These are phyloP conservation scores for Drepana falcataria DNA, from an alignment of 2,888 invertebrate genomes.

Conservation along the genomic window DNA sequence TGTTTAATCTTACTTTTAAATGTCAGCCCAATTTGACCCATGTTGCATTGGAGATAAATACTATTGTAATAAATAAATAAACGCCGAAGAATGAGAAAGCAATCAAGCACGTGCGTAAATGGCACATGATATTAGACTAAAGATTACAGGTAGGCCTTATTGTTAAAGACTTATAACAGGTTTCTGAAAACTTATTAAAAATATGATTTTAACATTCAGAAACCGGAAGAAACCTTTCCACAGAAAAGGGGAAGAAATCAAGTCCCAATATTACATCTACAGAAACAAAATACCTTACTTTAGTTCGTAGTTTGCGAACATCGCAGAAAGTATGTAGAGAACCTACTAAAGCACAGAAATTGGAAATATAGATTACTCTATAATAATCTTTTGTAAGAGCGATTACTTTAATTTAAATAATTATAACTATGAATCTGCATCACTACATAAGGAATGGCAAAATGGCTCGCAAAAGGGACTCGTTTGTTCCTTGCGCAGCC, in stretches of 20 bases:
- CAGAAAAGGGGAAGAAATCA: neutral
- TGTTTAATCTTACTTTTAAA: constrained; percentile 4
- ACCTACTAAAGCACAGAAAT: neutral
- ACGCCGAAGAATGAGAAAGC: constrained; percentile 40
- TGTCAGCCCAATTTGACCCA: neutral
- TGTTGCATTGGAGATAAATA: neutral
- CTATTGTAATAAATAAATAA: constrained; percentile 52
- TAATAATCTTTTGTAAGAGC: neutral
- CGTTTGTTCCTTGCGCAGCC: neutral
- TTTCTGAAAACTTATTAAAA: constrained; percentile 2
- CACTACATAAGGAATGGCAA: too few relatives aligned
- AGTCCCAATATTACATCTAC: neutral
- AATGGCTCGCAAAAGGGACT: constrained; percentile 13
- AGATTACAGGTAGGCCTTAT: constrained; percentile 26
- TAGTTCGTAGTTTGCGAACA: neutral
- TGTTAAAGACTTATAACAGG: constrained; percentile 1
- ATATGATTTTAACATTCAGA: neutral
- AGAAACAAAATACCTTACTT: neutral
- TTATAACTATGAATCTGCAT: constrained; percentile 34
- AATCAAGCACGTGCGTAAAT: constrained; percentile 68
- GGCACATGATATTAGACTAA: constrained; percentile 71
- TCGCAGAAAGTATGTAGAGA: too few relatives aligned
- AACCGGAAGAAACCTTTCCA: neutral
- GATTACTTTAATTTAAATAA: constrained; percentile 33
- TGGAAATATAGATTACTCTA: neutral